Evolutionary conservation across 2,113 vertebrate species (phyloP).

Genomic region (Petromus typicus): DNA sequence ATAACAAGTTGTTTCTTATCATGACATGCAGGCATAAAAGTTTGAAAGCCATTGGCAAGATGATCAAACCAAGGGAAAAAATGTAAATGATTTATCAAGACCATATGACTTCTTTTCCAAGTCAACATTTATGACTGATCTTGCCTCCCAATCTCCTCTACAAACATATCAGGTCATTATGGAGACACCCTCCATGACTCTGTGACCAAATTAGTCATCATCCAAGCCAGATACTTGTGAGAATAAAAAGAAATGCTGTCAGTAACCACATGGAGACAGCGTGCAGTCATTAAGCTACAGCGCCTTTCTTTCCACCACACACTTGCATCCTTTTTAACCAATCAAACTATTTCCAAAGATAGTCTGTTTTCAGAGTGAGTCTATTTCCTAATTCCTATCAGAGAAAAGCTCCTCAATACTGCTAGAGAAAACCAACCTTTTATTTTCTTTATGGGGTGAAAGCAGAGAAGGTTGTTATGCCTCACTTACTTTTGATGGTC

Average conservation of each 20-base stretch:
- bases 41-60: slow-evolving; percentile 33
- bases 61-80: slow-evolving; percentile 1
- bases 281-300: slow-evolving; percentile 15
- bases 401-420: slow-evolving; percentile 15
- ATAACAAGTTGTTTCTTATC: slow-evolving; percentile 19
- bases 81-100: slow-evolving; percentile 46
- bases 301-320: neutral
- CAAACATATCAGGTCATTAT: neutral
- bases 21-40: neutral
- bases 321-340: slow-evolving; percentile 33
- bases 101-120: slow-evolving; percentile 25
- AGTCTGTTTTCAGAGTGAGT: slow-evolving; percentile 36
- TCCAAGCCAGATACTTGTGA: slow-evolving; percentile 41
- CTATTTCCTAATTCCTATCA: neutral
- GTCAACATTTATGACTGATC: slow-evolving; percentile 7
- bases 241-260: neutral
- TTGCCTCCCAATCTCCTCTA: neutral
- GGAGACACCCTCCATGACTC: neutral
- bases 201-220: neutral
- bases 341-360: slow-evolving; percentile 21
- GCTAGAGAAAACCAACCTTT: neutral
- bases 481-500: slow-evolving; percentile 39
- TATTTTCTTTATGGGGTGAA: neutral
- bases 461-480: neutral
- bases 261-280: neutral